phyloP scores from a whole-genome alignment of 2,113 vertebrate species.

The Psammodynastes pulverulentus region DNA sequence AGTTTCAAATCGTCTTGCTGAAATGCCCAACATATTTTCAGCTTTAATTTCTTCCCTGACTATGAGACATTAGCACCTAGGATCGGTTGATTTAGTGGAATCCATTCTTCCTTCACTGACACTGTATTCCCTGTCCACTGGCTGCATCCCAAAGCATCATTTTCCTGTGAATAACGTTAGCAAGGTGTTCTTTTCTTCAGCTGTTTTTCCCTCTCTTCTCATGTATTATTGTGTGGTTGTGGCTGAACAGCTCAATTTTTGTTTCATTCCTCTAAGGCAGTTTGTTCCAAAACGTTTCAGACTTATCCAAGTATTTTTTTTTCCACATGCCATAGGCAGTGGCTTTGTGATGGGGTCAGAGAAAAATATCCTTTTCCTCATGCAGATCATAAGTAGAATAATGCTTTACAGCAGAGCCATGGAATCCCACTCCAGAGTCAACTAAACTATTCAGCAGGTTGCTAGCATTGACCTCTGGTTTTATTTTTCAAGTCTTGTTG shows the following conservation, averaged over 20 bases:
- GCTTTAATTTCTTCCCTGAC: neutral
- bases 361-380: neutral
- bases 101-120: neutral
- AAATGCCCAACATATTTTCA: neutral
- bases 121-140: neutral
- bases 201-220: neutral
- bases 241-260: neutral
- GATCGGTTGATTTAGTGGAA: neutral
- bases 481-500: neutral
- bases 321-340: neutral
- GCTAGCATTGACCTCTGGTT: neutral
- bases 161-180: neutral
- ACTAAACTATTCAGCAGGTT: neutral
- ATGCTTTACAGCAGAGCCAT: neutral
- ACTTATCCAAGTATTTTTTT: neutral
- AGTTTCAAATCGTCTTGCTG: neutral
- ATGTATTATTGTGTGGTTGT: neutral
- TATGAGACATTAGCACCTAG: neutral
- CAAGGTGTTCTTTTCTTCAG: neutral
- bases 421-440: neutral
- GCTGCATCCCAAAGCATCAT: neutral
- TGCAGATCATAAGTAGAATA: neutral
- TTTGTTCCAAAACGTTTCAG: neutral
- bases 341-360: neutral
- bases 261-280: neutral